These are phyloP conservation scores for Rhodeus uyekii DNA, from an alignment of 2,797 vertebrate species.

Conservation along the genomic window DNA sequence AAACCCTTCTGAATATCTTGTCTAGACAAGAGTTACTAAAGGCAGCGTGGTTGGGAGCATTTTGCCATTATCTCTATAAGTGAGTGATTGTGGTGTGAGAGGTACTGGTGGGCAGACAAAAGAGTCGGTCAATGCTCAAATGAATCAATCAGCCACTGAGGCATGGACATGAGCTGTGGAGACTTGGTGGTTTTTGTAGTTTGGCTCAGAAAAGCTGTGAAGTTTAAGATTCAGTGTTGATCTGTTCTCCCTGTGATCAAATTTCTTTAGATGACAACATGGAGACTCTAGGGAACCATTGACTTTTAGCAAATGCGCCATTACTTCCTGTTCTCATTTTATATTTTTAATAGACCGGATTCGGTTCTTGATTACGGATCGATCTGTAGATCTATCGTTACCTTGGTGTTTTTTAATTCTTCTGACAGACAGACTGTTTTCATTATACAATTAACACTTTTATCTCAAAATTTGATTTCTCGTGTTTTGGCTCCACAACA, in stretches of 20 bases:
- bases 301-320: conserved; percentile 49
- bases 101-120: conserved; percentile 11
- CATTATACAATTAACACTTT: not conserved
- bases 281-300: conserved; percentile 29
- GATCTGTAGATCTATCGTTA: conserved; percentile 25
- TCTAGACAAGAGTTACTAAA: conserved; percentile 15
- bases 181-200: not conserved
- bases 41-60: not conserved
- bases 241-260: conserved; percentile 17
- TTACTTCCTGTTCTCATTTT: conserved; percentile 53
- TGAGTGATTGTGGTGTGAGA: conserved; percentile 15
- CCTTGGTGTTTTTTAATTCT: not conserved
- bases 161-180: conserved; percentile 32
- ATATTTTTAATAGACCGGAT: conserved; percentile 36
- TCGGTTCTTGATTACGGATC: not conserved
- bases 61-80: conserved; percentile 32
- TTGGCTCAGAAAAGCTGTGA: not conserved
- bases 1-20: not conserved
- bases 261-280: conserved; percentile 39
- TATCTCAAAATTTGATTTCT: not conserved
- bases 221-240: conserved; percentile 39
- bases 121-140: conserved; percentile 52
- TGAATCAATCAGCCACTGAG: conserved; percentile 52
- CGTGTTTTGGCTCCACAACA: not conserved
- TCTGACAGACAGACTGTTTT: not conserved